These are phyloP conservation scores for Rhagologus leucostigma DNA, from an alignment of 2,113 vertebrate species.

Conservation along the genomic window DNA sequence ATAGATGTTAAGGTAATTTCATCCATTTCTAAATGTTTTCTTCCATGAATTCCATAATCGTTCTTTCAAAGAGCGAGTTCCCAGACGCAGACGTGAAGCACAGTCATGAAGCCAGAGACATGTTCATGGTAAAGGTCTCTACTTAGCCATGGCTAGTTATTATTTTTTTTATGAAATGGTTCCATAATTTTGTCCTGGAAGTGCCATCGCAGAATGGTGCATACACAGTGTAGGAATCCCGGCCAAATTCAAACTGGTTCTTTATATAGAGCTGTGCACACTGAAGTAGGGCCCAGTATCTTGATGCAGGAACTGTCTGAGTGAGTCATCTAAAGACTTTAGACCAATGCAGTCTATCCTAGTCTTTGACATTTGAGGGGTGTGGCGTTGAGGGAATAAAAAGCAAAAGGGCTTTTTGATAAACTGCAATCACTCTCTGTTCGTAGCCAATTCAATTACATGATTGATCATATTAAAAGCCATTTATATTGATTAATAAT, in stretches of 20 bases:
- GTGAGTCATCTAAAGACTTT: neutral
- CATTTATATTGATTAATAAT: neutral
- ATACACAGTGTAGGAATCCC: neutral
- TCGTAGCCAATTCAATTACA: neutral
- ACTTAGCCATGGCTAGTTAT: neutral
- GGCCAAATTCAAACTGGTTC: neutral
- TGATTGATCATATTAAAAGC: neutral
- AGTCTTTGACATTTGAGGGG: neutral
- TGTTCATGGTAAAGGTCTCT: neutral
- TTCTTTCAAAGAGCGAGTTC: neutral
- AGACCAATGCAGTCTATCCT: neutral
- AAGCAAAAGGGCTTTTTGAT: neutral
- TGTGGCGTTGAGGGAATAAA: neutral
- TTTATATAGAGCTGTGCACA: neutral
- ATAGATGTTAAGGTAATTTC: neutral
- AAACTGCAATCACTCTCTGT: neutral
- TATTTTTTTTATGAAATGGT: neutral
- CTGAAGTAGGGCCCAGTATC: neutral
- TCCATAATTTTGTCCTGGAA: neutral
- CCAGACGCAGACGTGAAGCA: neutral
- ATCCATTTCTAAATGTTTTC: neutral
- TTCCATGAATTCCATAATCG: neutral
- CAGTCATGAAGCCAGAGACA: neutral
- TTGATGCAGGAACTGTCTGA: neutral
- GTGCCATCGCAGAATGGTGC: neutral